phyloP scores from a whole-genome alignment of 2,888 invertebrate species.

The Athrips mouffetella region DNA sequence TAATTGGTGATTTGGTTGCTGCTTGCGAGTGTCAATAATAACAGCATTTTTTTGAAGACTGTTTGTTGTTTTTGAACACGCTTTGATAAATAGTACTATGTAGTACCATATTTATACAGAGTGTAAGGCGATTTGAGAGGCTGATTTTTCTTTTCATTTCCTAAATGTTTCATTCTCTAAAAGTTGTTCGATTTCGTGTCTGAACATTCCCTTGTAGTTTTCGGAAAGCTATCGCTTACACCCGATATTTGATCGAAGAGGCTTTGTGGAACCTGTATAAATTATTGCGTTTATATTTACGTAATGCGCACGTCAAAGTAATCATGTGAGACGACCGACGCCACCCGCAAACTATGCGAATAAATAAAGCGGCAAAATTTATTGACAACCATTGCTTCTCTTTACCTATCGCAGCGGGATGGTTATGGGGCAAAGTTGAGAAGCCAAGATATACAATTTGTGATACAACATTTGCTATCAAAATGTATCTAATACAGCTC shows the following conservation, averaged over 20 bases:
- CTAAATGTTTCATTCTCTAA: too few relatives aligned
- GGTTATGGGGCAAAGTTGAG: slow-evolving; percentile 57
- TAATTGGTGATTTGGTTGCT: slow-evolving; percentile 43
- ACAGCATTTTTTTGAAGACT: slow-evolving; percentile 3
- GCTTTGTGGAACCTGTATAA: slow-evolving; percentile 2
- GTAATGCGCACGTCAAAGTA: slow-evolving; percentile 28
- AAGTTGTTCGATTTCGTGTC: too few relatives aligned
- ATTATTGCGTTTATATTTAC: slow-evolving; percentile 20
- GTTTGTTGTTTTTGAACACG: not conserved
- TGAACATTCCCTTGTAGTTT: too few relatives aligned
- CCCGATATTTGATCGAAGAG: too few relatives aligned
- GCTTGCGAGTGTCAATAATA: slow-evolving; percentile 20
- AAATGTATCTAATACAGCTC: slow-evolving; percentile 10
- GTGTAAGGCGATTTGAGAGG: too few relatives aligned
- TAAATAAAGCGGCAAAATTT: slow-evolving; percentile 49
- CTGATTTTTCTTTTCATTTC: too few relatives aligned
- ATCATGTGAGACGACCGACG: slow-evolving; percentile 33
- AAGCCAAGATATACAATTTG: slow-evolving; percentile 39
- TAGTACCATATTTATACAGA: too few relatives aligned
- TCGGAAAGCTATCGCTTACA: too few relatives aligned
- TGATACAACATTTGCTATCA: slow-evolving; percentile 28
- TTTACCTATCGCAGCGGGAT: slow-evolving; percentile 62
- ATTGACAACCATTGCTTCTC: slow-evolving; percentile 53
- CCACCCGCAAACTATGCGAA: slow-evolving; percentile 38
- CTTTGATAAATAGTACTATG: too few relatives aligned